A percentile compares a stretch with the other conserved stretches of the same genome.
Conservation (phyloP, 2,113 vertebrate species). For the Petaurus breviceps region DNA sequence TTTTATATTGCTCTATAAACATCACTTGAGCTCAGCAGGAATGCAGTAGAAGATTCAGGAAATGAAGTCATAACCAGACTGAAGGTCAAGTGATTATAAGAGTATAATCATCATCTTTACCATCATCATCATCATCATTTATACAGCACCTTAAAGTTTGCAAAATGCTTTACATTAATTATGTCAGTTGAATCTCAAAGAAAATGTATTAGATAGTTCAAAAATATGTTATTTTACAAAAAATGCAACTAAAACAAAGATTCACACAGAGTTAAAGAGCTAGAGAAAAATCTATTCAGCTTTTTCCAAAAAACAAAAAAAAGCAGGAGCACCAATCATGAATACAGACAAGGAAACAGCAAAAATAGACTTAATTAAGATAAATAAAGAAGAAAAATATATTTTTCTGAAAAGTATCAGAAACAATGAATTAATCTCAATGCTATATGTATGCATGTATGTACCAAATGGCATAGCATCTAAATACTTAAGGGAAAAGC, state of each 20-base stretch:
- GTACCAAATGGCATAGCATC: background rate
- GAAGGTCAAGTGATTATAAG: background rate
- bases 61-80: background rate
- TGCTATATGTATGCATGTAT: background rate
- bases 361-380: background rate
- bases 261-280: background rate
- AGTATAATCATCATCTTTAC: too few relatives aligned
- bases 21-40: background rate
- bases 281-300: background rate
- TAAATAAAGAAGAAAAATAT: background rate
- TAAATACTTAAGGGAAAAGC: background rate
- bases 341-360: background rate
- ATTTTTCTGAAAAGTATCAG: background rate
- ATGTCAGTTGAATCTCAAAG: background rate
- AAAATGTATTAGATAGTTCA: background rate
- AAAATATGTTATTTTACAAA: background rate
- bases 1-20: background rate
- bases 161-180: background rate
- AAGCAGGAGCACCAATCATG: background rate
- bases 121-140: background rate
- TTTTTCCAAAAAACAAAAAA: background rate
- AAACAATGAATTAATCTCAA: background rate
- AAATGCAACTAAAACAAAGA: background rate
- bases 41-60: background rate
- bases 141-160: background rate